Conservation (phyloP, 2,797 vertebrate species). For the Sebastes taczanowskii region DNA sequence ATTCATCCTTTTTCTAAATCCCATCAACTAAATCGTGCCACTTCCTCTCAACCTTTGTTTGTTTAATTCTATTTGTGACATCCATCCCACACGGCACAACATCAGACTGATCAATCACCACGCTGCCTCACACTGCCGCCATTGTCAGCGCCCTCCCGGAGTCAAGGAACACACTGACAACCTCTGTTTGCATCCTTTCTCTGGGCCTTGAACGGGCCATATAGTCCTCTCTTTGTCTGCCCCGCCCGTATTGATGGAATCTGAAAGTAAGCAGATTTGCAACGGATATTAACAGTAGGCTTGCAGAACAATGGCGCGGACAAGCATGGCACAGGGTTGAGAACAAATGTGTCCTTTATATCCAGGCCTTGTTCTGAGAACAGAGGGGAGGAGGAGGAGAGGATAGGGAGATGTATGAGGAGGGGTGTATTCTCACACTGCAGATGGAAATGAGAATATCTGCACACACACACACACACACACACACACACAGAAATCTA, state of each 20-base stretch:
- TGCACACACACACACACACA: not conserved
- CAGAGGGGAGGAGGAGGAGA: conserved; percentile 29
- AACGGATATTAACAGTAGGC: conserved; percentile 81
- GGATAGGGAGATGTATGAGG: conserved; percentile 34
- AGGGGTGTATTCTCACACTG: conserved; percentile 52
- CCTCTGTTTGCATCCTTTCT: conserved; percentile 71
- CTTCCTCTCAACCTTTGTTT: conserved; percentile 62
- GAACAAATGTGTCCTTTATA: conserved; percentile 81
- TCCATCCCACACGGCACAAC: conserved; percentile 57
- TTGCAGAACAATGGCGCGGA: conserved; percentile 76
- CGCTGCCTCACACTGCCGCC: conserved; percentile 70
- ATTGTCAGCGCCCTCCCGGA: conserved; percentile 68
- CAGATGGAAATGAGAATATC: conserved; percentile 67
- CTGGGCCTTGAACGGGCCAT: conserved; percentile 39
- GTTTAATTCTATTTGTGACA: conserved; percentile 56
- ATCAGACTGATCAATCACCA: conserved; percentile 77
- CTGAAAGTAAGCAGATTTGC: conserved; percentile 84
- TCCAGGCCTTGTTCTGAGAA: conserved; percentile 56
- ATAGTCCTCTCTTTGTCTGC: conserved; percentile 77
- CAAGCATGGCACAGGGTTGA: conserved; percentile 69
- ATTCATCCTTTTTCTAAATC: conserved; percentile 50
- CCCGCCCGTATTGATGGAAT: conserved; percentile 76
- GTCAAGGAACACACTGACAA: conserved; percentile 66
- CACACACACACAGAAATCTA: conserved; percentile 3
- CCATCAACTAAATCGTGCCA: conserved; percentile 56